Conservation (phyloP, 2,113 vertebrate genomes). For the Serinus canaria region DNA sequence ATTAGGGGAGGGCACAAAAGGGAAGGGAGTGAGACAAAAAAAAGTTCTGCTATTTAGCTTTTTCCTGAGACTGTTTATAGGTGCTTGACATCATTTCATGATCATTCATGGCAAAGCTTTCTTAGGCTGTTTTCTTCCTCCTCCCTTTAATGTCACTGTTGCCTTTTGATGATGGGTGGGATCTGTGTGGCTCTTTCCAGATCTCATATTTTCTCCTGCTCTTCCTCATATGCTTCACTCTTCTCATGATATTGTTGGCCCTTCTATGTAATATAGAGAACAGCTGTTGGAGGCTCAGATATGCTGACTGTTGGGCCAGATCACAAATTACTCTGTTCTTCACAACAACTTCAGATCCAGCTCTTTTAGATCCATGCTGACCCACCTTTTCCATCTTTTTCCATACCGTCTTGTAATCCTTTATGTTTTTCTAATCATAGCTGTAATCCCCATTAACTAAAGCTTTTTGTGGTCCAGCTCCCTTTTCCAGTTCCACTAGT, state of each 20-base stretch:
- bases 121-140: not conserved
- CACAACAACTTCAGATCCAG: not conserved
- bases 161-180: not conserved
- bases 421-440: not conserved
- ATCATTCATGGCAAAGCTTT: not conserved
- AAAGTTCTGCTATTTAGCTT: not conserved
- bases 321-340: not conserved
- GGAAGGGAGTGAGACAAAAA: not conserved
- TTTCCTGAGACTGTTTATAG: not conserved
- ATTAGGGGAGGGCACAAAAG: not conserved
- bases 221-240: not conserved
- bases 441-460: not conserved
- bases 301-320: not conserved
- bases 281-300: not conserved
- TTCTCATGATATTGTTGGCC: not conserved
- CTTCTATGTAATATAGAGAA: not conserved
- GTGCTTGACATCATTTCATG: not conserved
- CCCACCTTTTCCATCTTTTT: not conserved
- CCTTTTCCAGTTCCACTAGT: conserved; percentile 5
- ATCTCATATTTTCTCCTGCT: not conserved
- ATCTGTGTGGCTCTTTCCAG: not conserved
- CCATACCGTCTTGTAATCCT: not conserved
- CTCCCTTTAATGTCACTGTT: not conserved
- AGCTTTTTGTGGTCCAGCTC: not conserved
- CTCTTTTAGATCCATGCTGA: not conserved